Base-by-base conservation (phyloP, 2,888 invertebrate genomes). In the Erebia epiphron region DNA sequence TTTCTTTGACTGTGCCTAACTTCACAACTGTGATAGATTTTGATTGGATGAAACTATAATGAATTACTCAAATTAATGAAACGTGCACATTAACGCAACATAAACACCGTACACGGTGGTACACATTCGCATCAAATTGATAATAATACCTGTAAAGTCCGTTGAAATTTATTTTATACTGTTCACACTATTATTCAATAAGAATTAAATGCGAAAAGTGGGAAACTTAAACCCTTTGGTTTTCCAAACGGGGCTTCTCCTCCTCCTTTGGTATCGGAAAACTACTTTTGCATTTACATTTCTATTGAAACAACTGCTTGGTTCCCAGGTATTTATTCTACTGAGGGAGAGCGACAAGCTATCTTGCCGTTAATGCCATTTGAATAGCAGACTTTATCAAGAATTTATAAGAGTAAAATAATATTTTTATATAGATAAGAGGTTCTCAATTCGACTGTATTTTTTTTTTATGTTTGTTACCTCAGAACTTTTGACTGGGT, bases 251-350 rank as follows among this genome's bases (percentile, higher is more conserved):
- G 57, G 49, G 57, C 67, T 21, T 2, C 21, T 21, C 46, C 57
- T 57, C 43, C 49, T 26, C n/a, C 67, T 67, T 64, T 67, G 67
- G 57, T 58, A 49, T 67, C 67, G 67, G 67, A 49, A 58, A 67
- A 67, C 54, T 66, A 66, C n/a, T n/a, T n/a, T n/a, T 67, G 57
- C 49, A 58, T 67, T 62, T 67, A 49, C 57, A 67, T 58, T 67
- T 67, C 57, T 58, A 58, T 58, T 67, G 57, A 58, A 67, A 67
- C 67, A 67, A 49, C 67, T 67, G 67, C 57, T 67, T 67, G 46
- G 58, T 67, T 58, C 57, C 57, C 57, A 58, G 21, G 56, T 49
- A 49, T 58, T 58, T 58, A 46, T 58, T 49, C 41, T 46, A 56
- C n/a, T 14, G 18, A 43, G 49, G 57, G 52, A 41, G 56, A 41